Percentiles rank a stretch among this genome's conserved stretches.
Conservation (phyloP, 2,888 invertebrate species). For the Ctenicera cuprea region DNA sequence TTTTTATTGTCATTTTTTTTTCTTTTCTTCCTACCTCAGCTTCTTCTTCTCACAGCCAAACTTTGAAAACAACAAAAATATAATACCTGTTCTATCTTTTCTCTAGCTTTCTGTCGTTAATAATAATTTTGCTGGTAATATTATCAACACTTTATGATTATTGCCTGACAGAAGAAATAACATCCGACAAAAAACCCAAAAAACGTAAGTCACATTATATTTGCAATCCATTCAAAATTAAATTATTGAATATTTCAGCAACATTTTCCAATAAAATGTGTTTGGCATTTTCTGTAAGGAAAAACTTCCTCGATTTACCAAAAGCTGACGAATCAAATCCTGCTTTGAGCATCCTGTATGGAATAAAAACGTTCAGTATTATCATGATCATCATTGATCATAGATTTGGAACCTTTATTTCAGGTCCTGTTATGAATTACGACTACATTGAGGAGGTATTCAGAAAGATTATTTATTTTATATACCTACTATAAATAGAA, state of each 20-base stretch:
- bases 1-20: too few species aligned
- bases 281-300: conserved; percentile 66
- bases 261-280: conserved; percentile 52
- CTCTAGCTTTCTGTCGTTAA: conserved; percentile 63
- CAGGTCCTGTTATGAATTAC: conserved; percentile 76
- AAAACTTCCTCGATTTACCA: conserved; percentile 70
- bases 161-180: conserved; percentile 60
- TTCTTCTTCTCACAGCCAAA: too few species aligned
- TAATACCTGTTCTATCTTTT: not conserved
- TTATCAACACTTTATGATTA: conserved; percentile 68
- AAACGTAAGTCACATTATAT: conserved; percentile 1
- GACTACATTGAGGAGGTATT: conserved; percentile 75
- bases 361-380: conserved; percentile 76
- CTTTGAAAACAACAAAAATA: not conserved
- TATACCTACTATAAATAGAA: too few species aligned
- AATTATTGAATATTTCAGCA: not conserved
- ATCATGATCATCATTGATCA: conserved; percentile 76
- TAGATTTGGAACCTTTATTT: conserved; percentile 74
- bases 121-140: conserved; percentile 65
- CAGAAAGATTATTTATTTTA: too few species aligned
- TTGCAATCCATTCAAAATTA: not conserved
- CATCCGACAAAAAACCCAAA: conserved; percentile 27
- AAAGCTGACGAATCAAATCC: conserved; percentile 70
- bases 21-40: too few species aligned
- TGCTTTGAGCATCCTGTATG: conserved; percentile 76